phyloP scores from a whole-genome alignment of 1,140 invertebrate species.

The Anadara kagoshimensis region DNA sequence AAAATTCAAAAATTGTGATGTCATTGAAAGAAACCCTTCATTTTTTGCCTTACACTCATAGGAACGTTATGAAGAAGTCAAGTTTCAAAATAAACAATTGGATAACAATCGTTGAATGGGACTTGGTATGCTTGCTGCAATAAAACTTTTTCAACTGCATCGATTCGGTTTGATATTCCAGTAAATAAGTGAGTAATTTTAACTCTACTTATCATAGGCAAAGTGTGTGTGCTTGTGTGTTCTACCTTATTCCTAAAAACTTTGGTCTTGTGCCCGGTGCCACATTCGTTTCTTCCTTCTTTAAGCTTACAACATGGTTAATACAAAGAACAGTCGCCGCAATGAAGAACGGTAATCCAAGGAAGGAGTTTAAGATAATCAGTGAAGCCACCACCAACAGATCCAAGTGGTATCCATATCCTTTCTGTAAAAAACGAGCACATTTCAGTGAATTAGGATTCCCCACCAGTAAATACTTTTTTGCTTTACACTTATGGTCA shows the following conservation, averaged over 20 bases:
- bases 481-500: not conserved
- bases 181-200: not conserved
- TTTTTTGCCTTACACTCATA: too few species aligned
- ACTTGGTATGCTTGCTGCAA: too few species aligned
- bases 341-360: constrained; percentile 96
- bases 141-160: too few species aligned
- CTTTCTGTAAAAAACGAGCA: constrained; percentile 36
- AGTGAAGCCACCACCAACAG: constrained; percentile 92
- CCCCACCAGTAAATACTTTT: not conserved
- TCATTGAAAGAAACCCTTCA: too few species aligned
- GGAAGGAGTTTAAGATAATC: constrained; percentile 92
- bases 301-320: constrained; percentile 98
- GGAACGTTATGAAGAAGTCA: too few species aligned
- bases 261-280: constrained; percentile 98
- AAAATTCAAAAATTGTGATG: too few species aligned
- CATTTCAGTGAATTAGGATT: not conserved
- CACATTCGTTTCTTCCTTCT: constrained; percentile 95
- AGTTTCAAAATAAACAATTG: too few species aligned
- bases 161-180: not conserved
- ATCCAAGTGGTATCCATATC: constrained; percentile 92
- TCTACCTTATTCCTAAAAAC: constrained; percentile 91
- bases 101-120: too few species aligned
- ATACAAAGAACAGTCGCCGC: constrained; percentile 98
- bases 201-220: not conserved
- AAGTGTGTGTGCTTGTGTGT: not conserved